These are phyloP conservation scores for Pachypeltis micranthus DNA, from an alignment of 1,140 invertebrate species.

Conservation along the genomic window DNA sequence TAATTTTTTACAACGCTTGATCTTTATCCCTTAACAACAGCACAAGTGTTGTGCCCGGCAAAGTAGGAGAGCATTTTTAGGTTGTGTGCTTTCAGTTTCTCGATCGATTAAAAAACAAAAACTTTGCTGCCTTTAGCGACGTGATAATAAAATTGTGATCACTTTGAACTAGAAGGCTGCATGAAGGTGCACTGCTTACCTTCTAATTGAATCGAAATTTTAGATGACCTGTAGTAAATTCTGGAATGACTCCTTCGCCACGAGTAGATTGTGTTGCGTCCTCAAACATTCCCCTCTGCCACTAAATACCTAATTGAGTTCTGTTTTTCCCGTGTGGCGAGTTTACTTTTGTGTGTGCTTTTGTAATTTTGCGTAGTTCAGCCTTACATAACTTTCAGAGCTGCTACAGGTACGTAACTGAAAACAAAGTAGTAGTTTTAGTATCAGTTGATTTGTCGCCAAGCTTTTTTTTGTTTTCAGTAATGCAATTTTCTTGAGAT, in stretches of 20 bases:
- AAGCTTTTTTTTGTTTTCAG: neutral
- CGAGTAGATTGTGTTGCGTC: constrained; percentile 18
- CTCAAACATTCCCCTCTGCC: neutral
- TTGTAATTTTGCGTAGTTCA: neutral
- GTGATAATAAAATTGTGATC: no score
- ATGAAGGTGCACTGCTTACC: constrained; percentile 13
- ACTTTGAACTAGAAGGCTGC: no score
- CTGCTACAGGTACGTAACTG: constrained; percentile 19
- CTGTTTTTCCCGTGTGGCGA: neutral
- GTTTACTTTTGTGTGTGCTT: neutral
- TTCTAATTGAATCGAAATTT: neutral
- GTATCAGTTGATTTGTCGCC: neutral
- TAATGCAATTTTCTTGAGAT: neutral
- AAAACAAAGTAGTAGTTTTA: constrained; percentile 3
- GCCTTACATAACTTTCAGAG: constrained; percentile 13
- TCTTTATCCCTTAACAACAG: neutral
- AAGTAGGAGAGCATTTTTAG: neutral
- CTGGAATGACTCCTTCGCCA: constrained; percentile 17
- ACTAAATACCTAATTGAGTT: neutral
- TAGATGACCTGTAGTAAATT: constrained; percentile 17
- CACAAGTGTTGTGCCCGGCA: neutral
- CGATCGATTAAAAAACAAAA: neutral
- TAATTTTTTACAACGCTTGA: neutral
- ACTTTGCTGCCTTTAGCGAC: no score
- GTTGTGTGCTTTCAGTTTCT: neutral